A percentile compares a stretch with the other conserved stretches of the same genome.
Conservation (phyloP, 64 coral and sea anemone genomes). For the Actinia tenebrosa region DNA sequence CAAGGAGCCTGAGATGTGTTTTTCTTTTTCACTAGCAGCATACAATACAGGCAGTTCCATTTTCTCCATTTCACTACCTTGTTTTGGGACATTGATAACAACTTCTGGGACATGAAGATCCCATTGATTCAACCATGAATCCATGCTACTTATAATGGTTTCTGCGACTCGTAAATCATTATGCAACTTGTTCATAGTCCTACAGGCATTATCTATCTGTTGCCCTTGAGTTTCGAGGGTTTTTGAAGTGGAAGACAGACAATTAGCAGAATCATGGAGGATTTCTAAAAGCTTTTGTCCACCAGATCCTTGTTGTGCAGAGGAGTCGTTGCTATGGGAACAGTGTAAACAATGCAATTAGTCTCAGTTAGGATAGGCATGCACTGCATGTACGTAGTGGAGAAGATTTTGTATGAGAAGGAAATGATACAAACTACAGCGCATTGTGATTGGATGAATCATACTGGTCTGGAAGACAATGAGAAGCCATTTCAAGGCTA, state of each 20-base stretch:
- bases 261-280: conserved; percentile 70
- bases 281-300: conserved; percentile 47
- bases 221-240: conserved; percentile 77
- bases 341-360: background rate
- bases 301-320: background rate
- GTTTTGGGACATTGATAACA: conserved; percentile 56
- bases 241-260: conserved; percentile 54
- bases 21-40: conserved; percentile 49
- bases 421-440: too few relatives aligned
- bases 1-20: conserved; percentile 60
- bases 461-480: too few relatives aligned
- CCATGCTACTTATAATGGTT: conserved; percentile 85
- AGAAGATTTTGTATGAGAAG: too few relatives aligned
- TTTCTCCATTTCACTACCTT: conserved; percentile 42
- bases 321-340: background rate
- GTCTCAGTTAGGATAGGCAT: background rate
- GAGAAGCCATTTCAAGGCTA: too few relatives aligned
- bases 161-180: conserved; percentile 88
- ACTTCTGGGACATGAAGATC: conserved; percentile 43
- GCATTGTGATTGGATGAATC: too few relatives aligned
- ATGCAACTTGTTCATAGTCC: conserved; percentile 93
- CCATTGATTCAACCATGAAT: conserved; percentile 89
- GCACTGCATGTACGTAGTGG: too few relatives aligned
- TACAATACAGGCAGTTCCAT: conserved; percentile 73
- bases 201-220: conserved; percentile 75